phyloP scores from a whole-genome alignment of 2,888 invertebrate genomes.

The Chloroclysta siterata region DNA sequence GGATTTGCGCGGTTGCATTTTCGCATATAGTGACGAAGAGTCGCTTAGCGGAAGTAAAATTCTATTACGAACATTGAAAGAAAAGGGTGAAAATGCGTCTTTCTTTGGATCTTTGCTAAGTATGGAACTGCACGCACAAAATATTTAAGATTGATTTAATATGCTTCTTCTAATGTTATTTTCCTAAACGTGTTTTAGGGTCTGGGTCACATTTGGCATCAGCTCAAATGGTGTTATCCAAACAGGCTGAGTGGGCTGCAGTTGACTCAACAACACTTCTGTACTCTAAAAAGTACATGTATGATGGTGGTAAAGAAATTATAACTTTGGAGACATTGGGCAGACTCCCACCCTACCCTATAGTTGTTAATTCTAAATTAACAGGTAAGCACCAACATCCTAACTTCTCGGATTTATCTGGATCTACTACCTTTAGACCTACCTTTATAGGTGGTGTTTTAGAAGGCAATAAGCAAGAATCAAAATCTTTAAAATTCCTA shows the following conservation, averaged over 20 bases:
- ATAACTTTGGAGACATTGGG: constrained; percentile 86
- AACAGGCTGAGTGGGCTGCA: constrained; percentile 87
- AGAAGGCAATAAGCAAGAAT: too few relatives aligned
- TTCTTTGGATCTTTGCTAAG: constrained; percentile 85
- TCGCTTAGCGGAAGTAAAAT: constrained; percentile 84
- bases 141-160: background rate
- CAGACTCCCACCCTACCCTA: constrained; percentile 87
- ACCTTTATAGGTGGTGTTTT: background rate
- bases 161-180: background rate
- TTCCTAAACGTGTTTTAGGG: constrained; percentile 54
- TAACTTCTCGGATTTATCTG: background rate
- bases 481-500: too few relatives aligned
- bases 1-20: constrained; percentile 84
- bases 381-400: constrained; percentile 67
- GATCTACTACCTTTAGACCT: background rate
- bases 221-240: constrained; percentile 86
- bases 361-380: constrained; percentile 85
- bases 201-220: constrained; percentile 86
- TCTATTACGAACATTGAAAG: constrained; percentile 80
- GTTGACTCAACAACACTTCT: constrained; percentile 86
- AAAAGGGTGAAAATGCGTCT: constrained; percentile 85
- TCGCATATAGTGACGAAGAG: constrained; percentile 81
- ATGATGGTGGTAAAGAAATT: constrained; percentile 83
- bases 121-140: constrained; percentile 50
- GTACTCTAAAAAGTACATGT: constrained; percentile 82